Conservation (phyloP, 2,113 vertebrate genomes). For the Vidua macroura region DNA sequence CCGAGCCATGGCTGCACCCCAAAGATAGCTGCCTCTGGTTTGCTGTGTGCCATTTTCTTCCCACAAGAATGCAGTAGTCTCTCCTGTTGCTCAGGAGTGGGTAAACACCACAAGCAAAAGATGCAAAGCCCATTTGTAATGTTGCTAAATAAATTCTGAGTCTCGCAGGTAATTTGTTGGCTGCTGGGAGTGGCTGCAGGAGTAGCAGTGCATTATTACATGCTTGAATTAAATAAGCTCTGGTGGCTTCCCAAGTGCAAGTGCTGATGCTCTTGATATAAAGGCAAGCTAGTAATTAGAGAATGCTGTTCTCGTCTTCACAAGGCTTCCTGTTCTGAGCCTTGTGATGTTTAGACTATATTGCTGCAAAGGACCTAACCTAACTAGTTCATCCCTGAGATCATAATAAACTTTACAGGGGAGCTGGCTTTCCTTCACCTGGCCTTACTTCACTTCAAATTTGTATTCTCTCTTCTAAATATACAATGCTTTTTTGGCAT, state of each 20-base stretch:
- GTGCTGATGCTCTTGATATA: neutral
- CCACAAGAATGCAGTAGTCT: neutral
- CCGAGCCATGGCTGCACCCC: neutral
- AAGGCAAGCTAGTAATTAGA: neutral
- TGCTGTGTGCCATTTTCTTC: neutral
- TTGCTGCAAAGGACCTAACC: neutral
- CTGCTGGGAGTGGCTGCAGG: neutral
- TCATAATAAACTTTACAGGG: neutral
- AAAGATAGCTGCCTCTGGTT: neutral
- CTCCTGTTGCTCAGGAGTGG: neutral
- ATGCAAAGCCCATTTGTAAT: neutral
- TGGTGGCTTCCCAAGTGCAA: neutral
- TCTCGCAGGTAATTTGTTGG: accelerated
- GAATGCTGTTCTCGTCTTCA: neutral
- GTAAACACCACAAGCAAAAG: neutral
- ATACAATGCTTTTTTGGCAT: neutral
- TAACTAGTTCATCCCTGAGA: neutral
- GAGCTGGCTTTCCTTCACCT: neutral
- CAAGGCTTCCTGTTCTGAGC: neutral
- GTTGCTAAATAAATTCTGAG: neutral
- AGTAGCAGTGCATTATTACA: neutral
- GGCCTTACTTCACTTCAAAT: neutral
- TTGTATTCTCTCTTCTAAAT: neutral
- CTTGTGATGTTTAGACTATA: neutral
- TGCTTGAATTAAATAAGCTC: neutral